These are phyloP conservation scores for Odontamblyopus rebecca DNA, from an alignment of 2,797 vertebrate genomes.

Conservation along the genomic window DNA sequence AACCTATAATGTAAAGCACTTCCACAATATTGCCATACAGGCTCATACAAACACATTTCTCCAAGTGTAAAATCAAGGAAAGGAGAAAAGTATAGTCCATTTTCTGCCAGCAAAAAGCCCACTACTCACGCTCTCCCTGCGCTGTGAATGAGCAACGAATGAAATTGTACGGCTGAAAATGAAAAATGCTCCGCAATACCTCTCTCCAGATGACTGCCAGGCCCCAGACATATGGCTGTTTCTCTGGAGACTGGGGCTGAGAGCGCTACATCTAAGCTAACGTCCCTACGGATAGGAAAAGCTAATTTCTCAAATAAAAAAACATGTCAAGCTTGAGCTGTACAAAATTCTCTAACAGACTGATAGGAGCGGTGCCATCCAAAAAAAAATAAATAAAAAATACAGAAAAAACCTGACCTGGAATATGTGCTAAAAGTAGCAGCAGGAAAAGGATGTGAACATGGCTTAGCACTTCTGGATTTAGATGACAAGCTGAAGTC, in stretches of 20 bases:
- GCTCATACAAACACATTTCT: slow-evolving; percentile 1
- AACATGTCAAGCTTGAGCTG: slow-evolving; percentile 32
- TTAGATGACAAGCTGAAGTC: slow-evolving; percentile 58
- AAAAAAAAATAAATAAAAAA: slow-evolving; percentile 15
- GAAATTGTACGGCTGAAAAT: slow-evolving; percentile 35
- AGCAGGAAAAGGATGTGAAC: slow-evolving; percentile 51
- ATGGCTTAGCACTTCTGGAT: slow-evolving; percentile 59
- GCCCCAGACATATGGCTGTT: slow-evolving; percentile 55
- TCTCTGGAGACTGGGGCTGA: slow-evolving; percentile 38
- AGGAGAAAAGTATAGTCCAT: slow-evolving; percentile 7
- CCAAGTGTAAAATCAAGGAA: slow-evolving; percentile 16
- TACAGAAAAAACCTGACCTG: slow-evolving; percentile 53
- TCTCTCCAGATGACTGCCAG: slow-evolving; percentile 43
- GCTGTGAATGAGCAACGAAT: slow-evolving; percentile 21
- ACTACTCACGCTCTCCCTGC: slow-evolving; percentile 28
- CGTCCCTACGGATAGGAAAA: slow-evolving; percentile 37
- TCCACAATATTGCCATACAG: slow-evolving; percentile 8
- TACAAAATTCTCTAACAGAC: slow-evolving; percentile 33
- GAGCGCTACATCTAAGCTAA: slow-evolving; percentile 44
- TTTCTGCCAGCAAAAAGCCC: slow-evolving; percentile 28
- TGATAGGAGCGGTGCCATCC: slow-evolving; percentile 19
- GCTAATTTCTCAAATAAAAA: slow-evolving; percentile 48
- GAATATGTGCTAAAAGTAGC: slow-evolving; percentile 61
- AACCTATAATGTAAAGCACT: not conserved
- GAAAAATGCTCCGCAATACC: slow-evolving; percentile 39